Base-by-base conservation (phyloP, 2,888 invertebrate species). In the Trypoxylon attenuatum region DNA sequence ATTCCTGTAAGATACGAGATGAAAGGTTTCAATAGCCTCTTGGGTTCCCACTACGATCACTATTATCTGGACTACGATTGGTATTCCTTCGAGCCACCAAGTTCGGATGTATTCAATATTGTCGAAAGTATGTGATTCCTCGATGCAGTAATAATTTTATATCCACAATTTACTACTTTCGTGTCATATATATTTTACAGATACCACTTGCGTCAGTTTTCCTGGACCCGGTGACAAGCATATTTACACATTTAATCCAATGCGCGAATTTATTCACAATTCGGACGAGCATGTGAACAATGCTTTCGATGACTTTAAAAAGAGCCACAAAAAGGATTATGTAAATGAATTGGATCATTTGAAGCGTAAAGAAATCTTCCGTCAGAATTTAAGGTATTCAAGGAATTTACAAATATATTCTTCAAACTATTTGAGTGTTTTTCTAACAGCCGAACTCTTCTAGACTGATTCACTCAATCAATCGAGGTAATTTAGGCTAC, bases 31-130 rank as follows among this genome's bases (percentile, higher is more conserved):
- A 97, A 98, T 86, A 91, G 93, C 0, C 89, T 98, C 0, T 89
- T 98, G n/a, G 97, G 97, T 0, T 97, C 97, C 0, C 98, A 98
- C 87, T 98, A 94, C 83, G 98, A 98, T 87, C 97, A 97, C 86
- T 98, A 98, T 83, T 95, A 94, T 84, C 85, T 98, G 46, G 92
- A 93, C 42, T 98, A 98, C 81, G 91, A 91, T 25, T 88, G 86
- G 81, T 90, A 87, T 70, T 85, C 86, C 39, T 90, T 91, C 5
- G 93, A 93, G 25, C 89, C 90, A 33, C 94, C 94, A 38, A 91
- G 91, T 63, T 89, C 91, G 42, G 89, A 90, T 25, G 92, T 93
- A 0, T 96, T 96, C 81, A 87, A 90, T 64, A 84, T 95, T 22
- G 90, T 91, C 61, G 77, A 89, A 59, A 90, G 93, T 94, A 86